Base-by-base conservation (phyloP, 2,113 vertebrate genomes). In the Zosterops pallidus region DNA sequence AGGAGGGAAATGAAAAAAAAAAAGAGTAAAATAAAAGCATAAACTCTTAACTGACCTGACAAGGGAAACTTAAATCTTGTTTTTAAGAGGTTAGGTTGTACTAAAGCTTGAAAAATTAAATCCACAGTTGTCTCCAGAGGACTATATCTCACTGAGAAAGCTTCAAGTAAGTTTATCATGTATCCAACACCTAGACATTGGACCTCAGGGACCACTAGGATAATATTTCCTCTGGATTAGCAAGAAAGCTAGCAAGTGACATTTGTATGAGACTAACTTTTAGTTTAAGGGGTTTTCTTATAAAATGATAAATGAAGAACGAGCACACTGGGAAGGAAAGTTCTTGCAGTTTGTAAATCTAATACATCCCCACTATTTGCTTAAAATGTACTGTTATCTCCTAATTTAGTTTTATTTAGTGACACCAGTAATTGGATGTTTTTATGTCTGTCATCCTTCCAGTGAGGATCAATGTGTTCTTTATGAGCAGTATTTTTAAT, bases 151-250 rank as follows among this genome's bases (percentile, higher is more conserved):
- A 98, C 97, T 95, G 92, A 97, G 97, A 98, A 97, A 97, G 95
- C 92, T 92, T 97, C 97, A 95, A 88, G 80, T 96, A 97, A 98
- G 98, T 98, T 98, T 98, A 98, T 98, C 98, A 96, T 98, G 97
- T 98, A 98, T 97, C 97, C 97, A 97, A 98, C 98, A 98, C 98
- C 97, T 98, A 96, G 95, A 97, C 97, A 98, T 98, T 97, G 97
- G 98, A 86, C 97, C 97, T 96, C 89, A 56, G 98, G 97, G 98
- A 98, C 96, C 95, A 94, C 88, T 97, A 94, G 93, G 96, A 97
- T 98, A 98, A 97, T 97, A 98, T 98, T 98, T 98, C 98, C 97
- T 96, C 97, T 97, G 98, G 96, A 98, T 98, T 98, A 98, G 96
- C 96, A 96, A 96, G 96, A 97, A 95, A 97, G 94, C 89, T 97